Evolutionary conservation across 2,113 vertebrate species (phyloP).

Genomic region (Sinocyclocheilus anshuiensis): DNA sequence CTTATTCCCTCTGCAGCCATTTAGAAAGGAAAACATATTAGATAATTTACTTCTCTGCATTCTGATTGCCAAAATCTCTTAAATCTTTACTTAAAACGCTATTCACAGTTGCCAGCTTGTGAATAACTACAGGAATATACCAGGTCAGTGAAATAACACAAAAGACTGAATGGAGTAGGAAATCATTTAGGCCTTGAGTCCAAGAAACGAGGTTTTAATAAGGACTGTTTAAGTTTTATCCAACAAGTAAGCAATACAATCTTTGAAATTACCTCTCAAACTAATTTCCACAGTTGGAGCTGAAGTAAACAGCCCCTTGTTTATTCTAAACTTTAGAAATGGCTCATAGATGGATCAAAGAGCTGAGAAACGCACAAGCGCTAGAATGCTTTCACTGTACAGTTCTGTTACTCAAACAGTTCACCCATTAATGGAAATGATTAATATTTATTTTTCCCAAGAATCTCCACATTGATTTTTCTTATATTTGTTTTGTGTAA

Average conservation of each 20-base stretch:
- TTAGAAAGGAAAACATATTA: conserved; percentile 40
- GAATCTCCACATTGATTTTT: neutral
- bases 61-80: neutral
- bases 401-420: neutral
- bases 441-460: neutral
- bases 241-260: neutral
- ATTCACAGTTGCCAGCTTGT: neutral
- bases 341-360: neutral
- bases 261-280: neutral
- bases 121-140: conserved; percentile 3
- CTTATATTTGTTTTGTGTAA: neutral
- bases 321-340: neutral
- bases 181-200: neutral
- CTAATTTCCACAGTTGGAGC: neutral
- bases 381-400: neutral
- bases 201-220: neutral
- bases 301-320: neutral
- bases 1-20: conserved; percentile 33
- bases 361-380: neutral
- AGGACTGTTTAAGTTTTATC: neutral
- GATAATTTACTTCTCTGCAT: neutral
- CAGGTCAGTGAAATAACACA: neutral
- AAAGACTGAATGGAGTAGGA: neutral
- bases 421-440: neutral
- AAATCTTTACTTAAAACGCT: neutral